These are phyloP conservation scores for Enteromius argenteus DNA, from an alignment of 2,797 vertebrate genomes.

Conservation along the genomic window DNA sequence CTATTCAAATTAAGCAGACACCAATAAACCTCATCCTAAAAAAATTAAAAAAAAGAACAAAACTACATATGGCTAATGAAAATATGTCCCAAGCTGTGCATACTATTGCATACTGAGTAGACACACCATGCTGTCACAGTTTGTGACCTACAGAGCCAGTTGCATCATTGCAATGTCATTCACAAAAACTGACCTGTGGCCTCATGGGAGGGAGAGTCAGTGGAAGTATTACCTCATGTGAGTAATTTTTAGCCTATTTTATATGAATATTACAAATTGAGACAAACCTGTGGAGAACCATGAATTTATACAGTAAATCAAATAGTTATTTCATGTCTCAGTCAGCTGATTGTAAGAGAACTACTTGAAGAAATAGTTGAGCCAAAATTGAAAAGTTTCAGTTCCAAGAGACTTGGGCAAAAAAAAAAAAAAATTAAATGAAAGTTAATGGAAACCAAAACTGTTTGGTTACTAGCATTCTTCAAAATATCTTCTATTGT, in stretches of 20 bases:
- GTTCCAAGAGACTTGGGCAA: too few relatives aligned
- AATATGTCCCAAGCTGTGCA: neutral
- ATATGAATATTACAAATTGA: neutral
- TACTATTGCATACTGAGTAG: neutral
- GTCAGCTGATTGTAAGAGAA: neutral
- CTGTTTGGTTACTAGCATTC: neutral
- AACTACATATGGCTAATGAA: neutral
- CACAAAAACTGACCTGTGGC: neutral
- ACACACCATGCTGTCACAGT: neutral
- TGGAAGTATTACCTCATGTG: neutral
- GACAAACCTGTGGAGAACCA: neutral
- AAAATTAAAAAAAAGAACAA: neutral
- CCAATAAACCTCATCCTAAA: neutral
- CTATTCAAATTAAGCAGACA: constrained; percentile 3
- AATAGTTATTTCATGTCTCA: neutral
- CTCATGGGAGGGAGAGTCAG: neutral
- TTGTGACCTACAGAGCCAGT: neutral
- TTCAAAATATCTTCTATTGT: neutral
- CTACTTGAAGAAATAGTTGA: neutral
- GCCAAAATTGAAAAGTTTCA: too few relatives aligned
- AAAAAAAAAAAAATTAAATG: neutral
- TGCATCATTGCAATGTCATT: constrained; percentile 1
- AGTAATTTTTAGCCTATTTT: neutral
- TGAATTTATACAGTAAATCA: neutral
- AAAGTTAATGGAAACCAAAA: neutral